These are phyloP conservation scores for Callospermophilus lateralis DNA, from an alignment of 2,113 vertebrate species.

Conservation along the genomic window DNA sequence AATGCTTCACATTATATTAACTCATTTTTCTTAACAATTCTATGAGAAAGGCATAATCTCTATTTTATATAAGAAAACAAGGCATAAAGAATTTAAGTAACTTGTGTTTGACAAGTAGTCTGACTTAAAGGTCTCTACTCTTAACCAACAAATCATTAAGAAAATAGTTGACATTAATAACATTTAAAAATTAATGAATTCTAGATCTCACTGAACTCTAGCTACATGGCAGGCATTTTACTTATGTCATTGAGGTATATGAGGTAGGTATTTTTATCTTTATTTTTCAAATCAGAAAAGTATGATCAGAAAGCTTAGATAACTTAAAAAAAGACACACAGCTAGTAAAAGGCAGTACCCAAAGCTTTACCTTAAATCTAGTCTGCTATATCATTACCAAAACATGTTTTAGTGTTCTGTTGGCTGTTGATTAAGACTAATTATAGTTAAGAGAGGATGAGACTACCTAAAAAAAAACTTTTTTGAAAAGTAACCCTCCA, in stretches of 20 bases:
- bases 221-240: neutral
- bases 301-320: neutral
- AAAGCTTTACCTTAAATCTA: neutral
- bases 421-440: neutral
- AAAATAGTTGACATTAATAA: slow-evolving; percentile 18
- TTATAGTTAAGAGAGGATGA: neutral
- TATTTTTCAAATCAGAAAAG: slow-evolving; percentile 47
- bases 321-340: neutral
- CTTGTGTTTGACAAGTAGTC: slow-evolving; percentile 9
- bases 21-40: neutral
- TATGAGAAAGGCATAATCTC: neutral
- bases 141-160: neutral
- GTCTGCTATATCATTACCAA: neutral
- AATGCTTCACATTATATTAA: neutral
- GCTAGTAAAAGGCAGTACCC: neutral
- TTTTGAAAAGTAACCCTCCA: slow-evolving; percentile 11
- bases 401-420: neutral
- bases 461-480: neutral
- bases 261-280: neutral
- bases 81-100: neutral
- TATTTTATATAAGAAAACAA: slow-evolving; percentile 3
- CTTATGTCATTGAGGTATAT: neutral
- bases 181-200: neutral
- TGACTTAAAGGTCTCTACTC: neutral
- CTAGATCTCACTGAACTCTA: neutral